Evolutionary conservation across 2,797 vertebrate genomes (phyloP).

Genomic region (Lithobates sylvaticus): DNA sequence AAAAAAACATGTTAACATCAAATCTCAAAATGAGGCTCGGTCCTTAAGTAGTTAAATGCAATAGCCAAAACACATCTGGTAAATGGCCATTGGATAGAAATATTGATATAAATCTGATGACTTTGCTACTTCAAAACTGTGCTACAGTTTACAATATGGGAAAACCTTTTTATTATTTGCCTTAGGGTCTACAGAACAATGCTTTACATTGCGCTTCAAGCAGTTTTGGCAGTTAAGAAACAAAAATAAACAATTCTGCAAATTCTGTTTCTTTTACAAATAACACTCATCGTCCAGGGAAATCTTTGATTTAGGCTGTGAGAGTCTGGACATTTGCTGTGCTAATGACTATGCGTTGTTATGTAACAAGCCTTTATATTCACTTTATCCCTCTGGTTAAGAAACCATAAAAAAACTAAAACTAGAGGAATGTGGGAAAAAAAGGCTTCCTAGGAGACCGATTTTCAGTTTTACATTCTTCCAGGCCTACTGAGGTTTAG

Average conservation of each 20-base stretch:
- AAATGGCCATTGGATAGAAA: not conserved
- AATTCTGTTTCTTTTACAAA: constrained; percentile 51
- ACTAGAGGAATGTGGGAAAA: constrained; percentile 56
- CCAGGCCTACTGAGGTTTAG: constrained; percentile 72
- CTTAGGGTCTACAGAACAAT: constrained; percentile 6
- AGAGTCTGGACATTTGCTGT: constrained; percentile 42
- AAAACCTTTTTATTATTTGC: constrained; percentile 17
- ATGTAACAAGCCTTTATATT: constrained; percentile 46
- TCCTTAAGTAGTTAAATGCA: not conserved
- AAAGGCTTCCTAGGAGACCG: constrained; percentile 61
- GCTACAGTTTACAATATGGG: constrained; percentile 8
- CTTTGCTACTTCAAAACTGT: not conserved
- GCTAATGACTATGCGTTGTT: constrained; percentile 40
- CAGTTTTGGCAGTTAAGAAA: constrained; percentile 25
- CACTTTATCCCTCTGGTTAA: constrained; percentile 31
- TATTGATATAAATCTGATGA: not conserved
- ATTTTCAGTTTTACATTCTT: constrained; percentile 69
- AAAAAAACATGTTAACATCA: no score
- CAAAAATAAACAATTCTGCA: constrained; percentile 22
- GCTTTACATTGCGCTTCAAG: not conserved
- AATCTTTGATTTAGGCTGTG: constrained; percentile 28
- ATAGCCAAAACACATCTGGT: not conserved
- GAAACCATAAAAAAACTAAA: constrained; percentile 32
- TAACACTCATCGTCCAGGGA: constrained; percentile 43
- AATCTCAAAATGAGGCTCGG: no score